Evolutionary conservation across 2,113 vertebrate genomes (phyloP).

Genomic region (Jaculus jaculus): DNA sequence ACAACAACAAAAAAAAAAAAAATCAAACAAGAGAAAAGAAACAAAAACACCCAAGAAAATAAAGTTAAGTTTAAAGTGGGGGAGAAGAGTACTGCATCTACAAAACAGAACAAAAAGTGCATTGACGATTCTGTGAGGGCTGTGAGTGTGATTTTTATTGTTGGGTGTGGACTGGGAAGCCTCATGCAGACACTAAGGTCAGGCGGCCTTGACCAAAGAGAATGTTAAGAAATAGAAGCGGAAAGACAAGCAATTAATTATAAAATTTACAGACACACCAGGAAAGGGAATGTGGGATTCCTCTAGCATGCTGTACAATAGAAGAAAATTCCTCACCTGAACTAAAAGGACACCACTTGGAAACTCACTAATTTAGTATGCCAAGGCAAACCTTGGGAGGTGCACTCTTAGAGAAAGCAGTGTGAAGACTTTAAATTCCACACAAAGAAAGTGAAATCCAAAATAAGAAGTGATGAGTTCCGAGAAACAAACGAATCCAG

Average conservation of each 20-base stretch:
- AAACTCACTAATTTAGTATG: not conserved
- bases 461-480: not conserved
- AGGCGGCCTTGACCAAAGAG: not conserved
- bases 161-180: not conserved
- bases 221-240: not conserved
- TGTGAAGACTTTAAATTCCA: slow-evolving; percentile 22
- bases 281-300: not conserved
- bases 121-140: slow-evolving; percentile 24
- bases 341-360: not conserved
- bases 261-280: not conserved
- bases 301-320: not conserved
- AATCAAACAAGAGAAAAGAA: not conserved
- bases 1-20: not conserved
- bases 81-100: not conserved
- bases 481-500: not conserved
- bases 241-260: not conserved
- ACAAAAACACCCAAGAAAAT: not conserved
- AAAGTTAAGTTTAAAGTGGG: slow-evolving; percentile 22
- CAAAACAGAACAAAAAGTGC: slow-evolving; percentile 27
- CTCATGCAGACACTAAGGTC: not conserved
- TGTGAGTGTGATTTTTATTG: not conserved
- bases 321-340: not conserved
- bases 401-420: not conserved
- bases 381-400: slow-evolving; percentile 25
- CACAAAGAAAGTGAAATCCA: not conserved